Conservation (phyloP, 2,797 vertebrate species). For the Gadopsis bispinosus region DNA sequence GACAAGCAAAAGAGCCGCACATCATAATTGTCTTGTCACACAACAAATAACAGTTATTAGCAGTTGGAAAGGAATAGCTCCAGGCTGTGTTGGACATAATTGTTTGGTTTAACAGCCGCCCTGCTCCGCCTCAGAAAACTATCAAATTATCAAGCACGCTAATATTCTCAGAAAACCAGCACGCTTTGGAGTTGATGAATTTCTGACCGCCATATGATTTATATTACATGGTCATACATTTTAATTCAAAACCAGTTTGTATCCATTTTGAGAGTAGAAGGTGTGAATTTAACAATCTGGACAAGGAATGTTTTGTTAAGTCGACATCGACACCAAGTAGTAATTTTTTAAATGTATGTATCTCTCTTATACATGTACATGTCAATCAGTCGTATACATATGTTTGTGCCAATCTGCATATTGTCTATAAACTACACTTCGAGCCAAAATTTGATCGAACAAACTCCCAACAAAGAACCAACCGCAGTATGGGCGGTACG, state of each 20-base stretch:
- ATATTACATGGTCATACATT: neutral
- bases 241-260: neutral
- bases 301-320: neutral
- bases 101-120: conserved; percentile 11
- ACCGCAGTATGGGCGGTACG: neutral
- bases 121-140: conserved; percentile 24
- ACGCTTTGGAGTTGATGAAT: neutral
- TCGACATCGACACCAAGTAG: neutral
- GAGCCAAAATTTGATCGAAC: neutral
- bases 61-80: conserved; percentile 9
- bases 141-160: conserved; percentile 22
- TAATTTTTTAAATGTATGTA: neutral
- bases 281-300: neutral
- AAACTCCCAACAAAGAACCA: neutral
- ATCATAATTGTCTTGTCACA: conserved; percentile 54
- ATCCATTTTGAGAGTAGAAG: neutral
- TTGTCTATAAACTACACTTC: neutral
- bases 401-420: neutral
- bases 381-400: neutral
- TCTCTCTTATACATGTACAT: no score
- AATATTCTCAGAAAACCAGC: conserved; percentile 13
- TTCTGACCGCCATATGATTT: neutral
- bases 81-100: conserved; percentile 13
- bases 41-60: conserved; percentile 59
- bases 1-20: conserved; percentile 24